phyloP scores from a whole-genome alignment of 2,888 invertebrate species.

The Pristionchus maxplancki region DNA sequence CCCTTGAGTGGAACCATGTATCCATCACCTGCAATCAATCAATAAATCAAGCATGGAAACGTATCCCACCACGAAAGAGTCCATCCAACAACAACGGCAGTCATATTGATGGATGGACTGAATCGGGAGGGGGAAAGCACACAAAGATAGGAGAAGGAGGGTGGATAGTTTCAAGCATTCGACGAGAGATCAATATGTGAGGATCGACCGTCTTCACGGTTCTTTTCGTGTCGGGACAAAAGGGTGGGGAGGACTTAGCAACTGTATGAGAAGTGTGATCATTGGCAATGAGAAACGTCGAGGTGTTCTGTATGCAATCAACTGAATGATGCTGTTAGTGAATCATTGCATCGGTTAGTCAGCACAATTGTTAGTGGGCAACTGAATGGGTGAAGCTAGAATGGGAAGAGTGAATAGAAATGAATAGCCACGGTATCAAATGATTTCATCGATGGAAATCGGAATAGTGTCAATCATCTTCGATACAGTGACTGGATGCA shows the following conservation, averaged over 20 bases:
- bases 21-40: conserved; percentile 1
- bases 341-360: not conserved
- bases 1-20: conserved; percentile 44
- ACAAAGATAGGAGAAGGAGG: conserved; percentile 19
- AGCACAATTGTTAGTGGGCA: not conserved
- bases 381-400: not conserved
- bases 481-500: not conserved
- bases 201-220: not conserved
- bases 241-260: conserved; percentile 24
- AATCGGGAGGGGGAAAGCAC: conserved; percentile 3
- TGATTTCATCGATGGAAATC: not conserved
- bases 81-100: not conserved
- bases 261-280: conserved; percentile 40
- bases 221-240: conserved; percentile 5
- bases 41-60: not conserved
- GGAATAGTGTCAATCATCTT: not conserved
- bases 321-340: conserved; percentile 21
- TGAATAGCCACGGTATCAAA: not conserved
- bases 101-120: not conserved
- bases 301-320: conserved; percentile 31
- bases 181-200: conserved; percentile 23
- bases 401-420: not conserved
- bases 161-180: conserved; percentile 30
- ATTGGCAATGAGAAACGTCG: not conserved
- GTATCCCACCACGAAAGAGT: conserved; percentile 27